Base-by-base conservation (phyloP, 2,113 vertebrate species). In the Plestiodon gilberti region DNA sequence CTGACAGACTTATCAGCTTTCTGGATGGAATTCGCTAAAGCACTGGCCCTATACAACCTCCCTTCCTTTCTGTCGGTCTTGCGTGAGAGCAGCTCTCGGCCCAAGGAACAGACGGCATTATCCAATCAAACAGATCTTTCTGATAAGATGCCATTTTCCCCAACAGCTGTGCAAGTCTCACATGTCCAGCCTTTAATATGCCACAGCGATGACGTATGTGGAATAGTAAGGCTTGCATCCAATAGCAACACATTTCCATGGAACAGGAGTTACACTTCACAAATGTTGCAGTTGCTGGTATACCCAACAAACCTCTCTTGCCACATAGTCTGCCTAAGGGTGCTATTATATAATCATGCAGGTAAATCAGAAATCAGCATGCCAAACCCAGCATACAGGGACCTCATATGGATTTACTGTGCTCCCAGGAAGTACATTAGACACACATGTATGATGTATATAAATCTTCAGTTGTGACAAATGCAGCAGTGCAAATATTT, bases 81-180 rank as follows among this genome's bases (percentile, higher is more conserved):
- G 78, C 59, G 59, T 81, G 40, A 81, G 23, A 86, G 70, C 43
- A 52, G 59, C 2, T 48, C 18, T 70, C 78, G 43, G 8, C 23
- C 78, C 18, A 81, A 81, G 69, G 25, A 81, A 74, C 73, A 84
- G 18, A n/a, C 10, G 15, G 28, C 88, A 40, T 1, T 28, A 73
- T 55, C 40, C 11, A 62, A 69, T 7, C 52, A 35, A 10, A 9
- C 0, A 18, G 88, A 61, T 57, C 75, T 65, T 88, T 83, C 77
- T 61, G n/a, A 43, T 69, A 88, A 77, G 80, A 90, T 67, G 61
- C 13, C 28, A n/a, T 73, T 89, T 80, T 84, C 57, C 84, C 86
- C 83, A 74, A 84, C 70, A 94, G 82, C 67, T 86, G 82, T 89
- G 84, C 40, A 61, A 87, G 22, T 30, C 64, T 76, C 67, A 84